Base-by-base conservation (phyloP, 2,113 vertebrate species). In the Zosterops hypoxanthus region DNA sequence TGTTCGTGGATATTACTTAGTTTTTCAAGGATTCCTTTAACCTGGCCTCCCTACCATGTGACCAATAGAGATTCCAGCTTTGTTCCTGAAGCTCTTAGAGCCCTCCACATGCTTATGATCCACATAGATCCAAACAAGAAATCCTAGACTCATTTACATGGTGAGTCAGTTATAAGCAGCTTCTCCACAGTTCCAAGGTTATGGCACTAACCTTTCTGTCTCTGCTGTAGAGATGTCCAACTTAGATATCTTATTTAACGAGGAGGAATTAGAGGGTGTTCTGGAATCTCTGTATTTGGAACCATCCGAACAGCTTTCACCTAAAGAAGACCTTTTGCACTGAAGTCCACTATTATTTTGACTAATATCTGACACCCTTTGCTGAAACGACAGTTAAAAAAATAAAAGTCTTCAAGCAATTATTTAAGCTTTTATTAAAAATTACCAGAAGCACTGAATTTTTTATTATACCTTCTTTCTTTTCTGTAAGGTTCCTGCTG, bases 401-500 rank as follows among this genome's bases (percentile, higher is more conserved):
- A 47, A 61, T 39, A 39, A 8, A 90, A 59, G 12, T 41, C 69
- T 60, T 95, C 47, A 57, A 75, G 64, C 31, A 81, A 86, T 44
- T 57, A 57, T 23, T 63, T 26, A 73, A 68, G 49, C 59, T 50
- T 86, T 86, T 77, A 88, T 69, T 86, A 55, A 50, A 31, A 71
- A 21, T 71, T 56, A 79, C 44, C 17, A 86, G 11, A 65, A 64
- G 42, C 57, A 7, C 6, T 42, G 34, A 18, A 9, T 41, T 79
- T 68, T 93, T 93, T 56, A 28, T 29, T 75, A 57, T 95, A 99
- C 99, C 98, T 99, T 99, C 95, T 99, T 99, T 92, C 98, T 99
- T 92, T 98, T 99, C 96, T 99, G 99, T 59, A 99, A 98, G 36
- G 98, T 95, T 89, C 99, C 99, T 89, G 98, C 97, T 36, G 99